Evolutionary conservation across 2,797 vertebrate genomes (phyloP).

Genomic region (Pteropus rufus): DNA sequence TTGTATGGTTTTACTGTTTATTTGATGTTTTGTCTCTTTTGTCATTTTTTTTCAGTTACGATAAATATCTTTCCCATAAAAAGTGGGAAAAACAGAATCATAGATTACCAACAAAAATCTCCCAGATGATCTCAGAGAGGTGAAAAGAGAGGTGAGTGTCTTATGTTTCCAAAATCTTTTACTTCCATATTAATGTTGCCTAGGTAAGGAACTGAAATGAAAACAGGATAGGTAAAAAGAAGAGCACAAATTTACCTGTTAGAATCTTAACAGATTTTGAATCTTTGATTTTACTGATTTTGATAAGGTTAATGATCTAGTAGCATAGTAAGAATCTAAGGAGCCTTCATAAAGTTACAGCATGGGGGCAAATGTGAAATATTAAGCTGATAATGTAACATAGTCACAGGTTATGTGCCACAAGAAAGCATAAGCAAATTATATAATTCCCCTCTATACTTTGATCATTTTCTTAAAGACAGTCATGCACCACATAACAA

Average conservation of each 20-base stretch:
- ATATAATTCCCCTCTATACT: neutral
- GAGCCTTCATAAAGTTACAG: neutral
- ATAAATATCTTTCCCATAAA: neutral
- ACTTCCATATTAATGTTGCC: neutral
- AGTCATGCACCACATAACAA: neutral
- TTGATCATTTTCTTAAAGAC: slow-evolving; percentile 16
- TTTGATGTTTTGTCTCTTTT: neutral
- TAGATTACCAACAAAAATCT: neutral
- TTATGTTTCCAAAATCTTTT: neutral
- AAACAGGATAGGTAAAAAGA: neutral
- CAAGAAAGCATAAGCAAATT: neutral
- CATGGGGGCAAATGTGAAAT: neutral
- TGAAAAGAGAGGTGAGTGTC: neutral
- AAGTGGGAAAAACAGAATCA: neutral
- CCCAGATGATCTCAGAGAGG: neutral
- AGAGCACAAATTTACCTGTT: neutral
- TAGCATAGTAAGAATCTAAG: neutral
- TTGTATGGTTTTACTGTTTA: slow-evolving; percentile 1
- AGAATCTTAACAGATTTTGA: neutral
- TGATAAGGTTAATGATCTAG: neutral
- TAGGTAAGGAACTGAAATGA: neutral
- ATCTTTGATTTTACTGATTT: neutral
- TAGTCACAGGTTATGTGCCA: neutral
- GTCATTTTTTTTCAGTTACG: neutral
- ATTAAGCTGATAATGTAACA: neutral